A percentile compares a stretch with the other conserved stretches of the same genome.
phyloP scores from a whole-genome alignment of 2,113 vertebrate species.

The Carassius carassius region DNA sequence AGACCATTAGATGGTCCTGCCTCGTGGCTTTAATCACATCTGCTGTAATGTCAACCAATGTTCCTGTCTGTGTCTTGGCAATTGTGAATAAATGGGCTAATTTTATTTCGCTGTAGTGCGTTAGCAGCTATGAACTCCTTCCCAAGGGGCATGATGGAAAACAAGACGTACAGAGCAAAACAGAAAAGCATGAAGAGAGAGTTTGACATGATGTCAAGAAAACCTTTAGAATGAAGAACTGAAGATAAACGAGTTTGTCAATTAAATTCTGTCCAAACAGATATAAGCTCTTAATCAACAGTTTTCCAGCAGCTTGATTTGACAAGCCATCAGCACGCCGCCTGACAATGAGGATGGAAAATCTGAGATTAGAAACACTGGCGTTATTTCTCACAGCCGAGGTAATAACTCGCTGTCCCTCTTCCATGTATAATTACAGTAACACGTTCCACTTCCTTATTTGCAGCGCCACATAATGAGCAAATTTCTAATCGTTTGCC shows the following conservation, averaged over 20 bases:
- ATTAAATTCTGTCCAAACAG: conserved; percentile 13
- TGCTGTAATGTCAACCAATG: neutral
- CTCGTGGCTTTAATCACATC: conserved; percentile 4
- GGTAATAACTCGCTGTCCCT: neutral
- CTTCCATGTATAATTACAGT: conserved; percentile 3
- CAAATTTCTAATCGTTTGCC: neutral
- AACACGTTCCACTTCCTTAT: conserved; percentile 20
- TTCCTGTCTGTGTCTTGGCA: neutral
- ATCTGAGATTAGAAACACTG: conserved; percentile 12
- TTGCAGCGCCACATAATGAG: conserved; percentile 4
- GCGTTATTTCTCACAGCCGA: neutral
- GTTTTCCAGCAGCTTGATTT: neutral
- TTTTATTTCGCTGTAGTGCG: neutral
- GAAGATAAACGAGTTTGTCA: conserved; percentile 19
- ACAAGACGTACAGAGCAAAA: neutral
- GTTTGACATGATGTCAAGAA: neutral
- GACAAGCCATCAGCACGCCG: neutral
- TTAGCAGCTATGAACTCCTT: neutral
- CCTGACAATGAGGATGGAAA: conserved; percentile 8
- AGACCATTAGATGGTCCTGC: neutral
- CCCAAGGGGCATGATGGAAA: neutral
- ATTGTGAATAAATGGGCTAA: neutral
- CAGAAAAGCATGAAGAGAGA: neutral
- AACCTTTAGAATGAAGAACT: neutral
- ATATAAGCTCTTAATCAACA: conserved; percentile 22